phyloP scores from a whole-genome alignment of 2,797 vertebrate genomes.

The Miichthys miiuy region DNA sequence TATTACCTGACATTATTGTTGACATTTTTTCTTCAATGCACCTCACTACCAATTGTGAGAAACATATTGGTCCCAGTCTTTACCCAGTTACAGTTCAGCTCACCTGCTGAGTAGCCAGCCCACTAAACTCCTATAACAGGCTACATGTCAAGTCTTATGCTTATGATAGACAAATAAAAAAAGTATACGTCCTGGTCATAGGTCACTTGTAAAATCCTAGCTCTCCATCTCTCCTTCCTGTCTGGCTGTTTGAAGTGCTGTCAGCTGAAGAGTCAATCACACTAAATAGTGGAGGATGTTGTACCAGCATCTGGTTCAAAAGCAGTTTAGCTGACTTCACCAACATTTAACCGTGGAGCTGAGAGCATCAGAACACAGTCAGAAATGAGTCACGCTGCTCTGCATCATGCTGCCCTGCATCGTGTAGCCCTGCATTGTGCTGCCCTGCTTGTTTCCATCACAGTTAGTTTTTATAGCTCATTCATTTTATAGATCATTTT shows the following conservation, averaged over 20 bases:
- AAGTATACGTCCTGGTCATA: too few relatives aligned
- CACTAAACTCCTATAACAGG: too few relatives aligned
- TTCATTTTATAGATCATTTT: not conserved
- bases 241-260: conserved; percentile 4
- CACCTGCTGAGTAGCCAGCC: too few relatives aligned
- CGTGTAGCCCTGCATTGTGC: too few relatives aligned
- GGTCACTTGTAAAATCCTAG: too few relatives aligned
- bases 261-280: conserved; percentile 17
- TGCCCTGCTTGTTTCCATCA: not conserved
- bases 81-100: too few relatives aligned
- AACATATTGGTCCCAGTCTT: not conserved
- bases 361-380: not conserved
- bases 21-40: too few relatives aligned
- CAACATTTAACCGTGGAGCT: conserved; percentile 3
- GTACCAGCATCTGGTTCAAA: not conserved
- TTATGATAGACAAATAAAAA: not conserved
- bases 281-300: not conserved
- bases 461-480: not conserved
- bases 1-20: too few relatives aligned
- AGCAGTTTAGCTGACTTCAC: not conserved
- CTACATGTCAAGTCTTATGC: not conserved
- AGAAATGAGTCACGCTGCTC: conserved; percentile 1
- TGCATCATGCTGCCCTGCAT: not conserved
- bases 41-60: not conserved
- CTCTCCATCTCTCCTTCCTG: not conserved